phyloP scores from a whole-genome alignment of 1,140 invertebrate genomes.

The Trachelipus rathkii region DNA sequence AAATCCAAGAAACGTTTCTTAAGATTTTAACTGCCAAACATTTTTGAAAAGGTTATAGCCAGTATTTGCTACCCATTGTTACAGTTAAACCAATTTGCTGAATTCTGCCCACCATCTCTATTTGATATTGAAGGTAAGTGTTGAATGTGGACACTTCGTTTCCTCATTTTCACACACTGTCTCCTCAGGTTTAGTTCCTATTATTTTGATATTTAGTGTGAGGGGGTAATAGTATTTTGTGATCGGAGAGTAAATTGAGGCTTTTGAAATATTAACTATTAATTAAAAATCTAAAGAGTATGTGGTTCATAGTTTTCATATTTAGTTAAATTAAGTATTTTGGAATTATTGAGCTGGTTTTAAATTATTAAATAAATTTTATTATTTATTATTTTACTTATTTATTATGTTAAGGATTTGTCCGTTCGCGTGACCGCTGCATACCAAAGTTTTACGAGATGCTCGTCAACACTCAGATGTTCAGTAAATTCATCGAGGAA shows the following conservation, averaged over 20 bases:
- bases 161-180: too few species aligned
- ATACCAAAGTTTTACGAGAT: constrained; percentile 87
- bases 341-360: neutral
- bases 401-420: constrained; percentile 56
- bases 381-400: constrained; percentile 20
- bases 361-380: too few species aligned
- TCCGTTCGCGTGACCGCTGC: constrained; percentile 66
- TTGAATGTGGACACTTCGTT: too few species aligned
- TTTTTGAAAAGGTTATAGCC: too few species aligned
- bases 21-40: too few species aligned
- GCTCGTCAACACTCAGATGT: constrained; percentile 92
- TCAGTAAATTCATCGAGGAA: constrained; percentile 92
- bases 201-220: too few species aligned
- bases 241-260: too few species aligned
- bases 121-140: constrained; percentile 85
- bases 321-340: constrained; percentile 46
- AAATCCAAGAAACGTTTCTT: constrained; percentile 97
- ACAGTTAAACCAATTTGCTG: constrained; percentile 85
- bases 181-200: too few species aligned
- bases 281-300: too few species aligned
- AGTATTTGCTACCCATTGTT: constrained; percentile 87
- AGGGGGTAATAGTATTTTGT: too few species aligned
- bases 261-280: too few species aligned
- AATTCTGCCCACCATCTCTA: constrained; percentile 90
- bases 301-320: too few species aligned